Base-by-base conservation (phyloP, 2,797 vertebrate genomes). In the Alca torda region DNA sequence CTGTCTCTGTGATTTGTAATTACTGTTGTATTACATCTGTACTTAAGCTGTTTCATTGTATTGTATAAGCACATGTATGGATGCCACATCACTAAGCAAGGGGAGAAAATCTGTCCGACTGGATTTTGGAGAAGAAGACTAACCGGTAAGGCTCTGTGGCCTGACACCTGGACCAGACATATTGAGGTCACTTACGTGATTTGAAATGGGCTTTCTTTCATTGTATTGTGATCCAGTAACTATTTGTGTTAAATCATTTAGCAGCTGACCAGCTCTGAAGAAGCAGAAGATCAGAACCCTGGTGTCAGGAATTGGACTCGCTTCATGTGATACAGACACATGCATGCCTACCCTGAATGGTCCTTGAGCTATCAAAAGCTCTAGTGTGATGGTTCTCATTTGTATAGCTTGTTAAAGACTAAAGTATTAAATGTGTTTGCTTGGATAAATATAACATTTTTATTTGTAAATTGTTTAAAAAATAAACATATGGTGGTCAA, bases 201-300 rank as follows among this genome's bases (percentile, higher is more conserved):
- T 98, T 94, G 68, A 97, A 98, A 96, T 97, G 83, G 92, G 93
- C 79, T 98, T 96, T 97, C 88, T 94, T 96, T 97, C 82, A 53
- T 97, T 98, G 90, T 97, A 96, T 84, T 98, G 94, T 98, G 97
- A 96, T 98, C 87, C 92, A 97, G 89, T 97, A 98, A 97, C 95
- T 98, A 33, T 98, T 97, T 98, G 84, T 98, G 97, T 97, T 98
- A 97, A 98, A 98, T 97, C 98, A 93, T 97, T 97, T 96, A 97
- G 97, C 97, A 98, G 95, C 96, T 96, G 87, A 68, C 97, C 96
- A 98, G 93, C 97, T 96, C 92, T 96, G 96, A 98, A 98, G 97
- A 97, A 95, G 79, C 68, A 91, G 97, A 98, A 97, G 97, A 98
- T 93, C 93, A 97, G 97, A 98, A 98, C 93, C 89, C 96, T 97